A percentile compares a stretch with the other conserved stretches of the same genome.
Evolutionary conservation across 2,888 invertebrate species (phyloP).

Genomic region (Dolichomitus sp.): DNA sequence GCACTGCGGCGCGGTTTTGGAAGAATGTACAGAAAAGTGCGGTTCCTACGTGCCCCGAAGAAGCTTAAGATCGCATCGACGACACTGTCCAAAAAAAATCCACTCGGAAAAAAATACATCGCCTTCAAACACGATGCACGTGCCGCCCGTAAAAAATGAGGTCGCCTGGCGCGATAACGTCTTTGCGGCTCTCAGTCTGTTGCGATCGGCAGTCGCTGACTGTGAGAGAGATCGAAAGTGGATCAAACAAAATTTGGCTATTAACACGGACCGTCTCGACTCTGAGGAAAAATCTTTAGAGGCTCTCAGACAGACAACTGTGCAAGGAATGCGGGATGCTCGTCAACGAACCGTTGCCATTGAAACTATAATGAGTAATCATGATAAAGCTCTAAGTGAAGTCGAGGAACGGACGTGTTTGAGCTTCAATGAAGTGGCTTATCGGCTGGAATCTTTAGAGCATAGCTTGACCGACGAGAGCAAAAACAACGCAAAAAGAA

Average conservation of each 20-base stretch:
- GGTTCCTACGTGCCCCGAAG: conserved; percentile 91
- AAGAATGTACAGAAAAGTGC: conserved; percentile 91
- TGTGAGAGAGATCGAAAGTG: conserved; percentile 74
- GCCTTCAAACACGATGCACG: conserved; percentile 9
- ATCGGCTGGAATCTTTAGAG: conserved; percentile 71
- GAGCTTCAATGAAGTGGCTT: conserved; percentile 72
- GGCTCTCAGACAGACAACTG: conserved; percentile 69
- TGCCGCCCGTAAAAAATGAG: conserved; percentile 75
- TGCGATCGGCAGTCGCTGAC: conserved; percentile 73
- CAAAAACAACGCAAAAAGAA: conserved; percentile 43
- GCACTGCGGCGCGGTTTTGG: conserved; percentile 91
- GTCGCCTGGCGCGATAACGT: conserved; percentile 77
- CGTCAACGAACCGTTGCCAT: conserved; percentile 51
- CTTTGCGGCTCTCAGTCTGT: conserved; percentile 73
- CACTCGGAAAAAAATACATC: conserved; percentile 1
- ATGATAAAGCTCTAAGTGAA: conserved; percentile 70
- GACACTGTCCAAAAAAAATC: conserved; percentile 75
- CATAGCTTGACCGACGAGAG: conserved; percentile 68
- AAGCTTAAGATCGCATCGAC: conserved; percentile 88
- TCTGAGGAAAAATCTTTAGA: conserved; percentile 73
- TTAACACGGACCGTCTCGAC: conserved; percentile 68
- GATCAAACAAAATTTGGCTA: conserved; percentile 69
- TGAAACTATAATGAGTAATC: conserved; percentile 66
- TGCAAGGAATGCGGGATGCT: conserved; percentile 67
- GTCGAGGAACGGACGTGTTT: conserved; percentile 70